Conservation (phyloP, 2,888 invertebrate species). For the Drosophila pseudotakahashii region DNA sequence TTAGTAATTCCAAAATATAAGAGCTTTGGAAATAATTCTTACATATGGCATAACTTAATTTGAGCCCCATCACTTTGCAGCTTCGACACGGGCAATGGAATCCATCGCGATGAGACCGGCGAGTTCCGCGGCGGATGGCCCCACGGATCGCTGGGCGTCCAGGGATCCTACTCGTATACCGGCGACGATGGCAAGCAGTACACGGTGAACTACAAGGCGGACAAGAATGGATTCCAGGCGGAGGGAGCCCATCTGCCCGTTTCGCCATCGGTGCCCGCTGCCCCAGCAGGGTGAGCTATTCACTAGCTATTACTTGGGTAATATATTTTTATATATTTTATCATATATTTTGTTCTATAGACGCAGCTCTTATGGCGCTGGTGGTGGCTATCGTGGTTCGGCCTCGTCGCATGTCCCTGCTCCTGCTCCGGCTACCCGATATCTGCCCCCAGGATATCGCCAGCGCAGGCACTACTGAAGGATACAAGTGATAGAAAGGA, state of each 20-base stretch:
- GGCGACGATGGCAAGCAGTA: conserved; percentile 87
- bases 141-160: conserved; percentile 87
- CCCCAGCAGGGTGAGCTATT: background rate
- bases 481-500: background rate
- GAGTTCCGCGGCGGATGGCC: conserved; percentile 86
- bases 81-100: conserved; percentile 88
- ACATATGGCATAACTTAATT: too few species aligned
- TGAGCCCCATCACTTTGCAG: conserved; percentile 61
- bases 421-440: conserved; percentile 73
- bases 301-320: background rate
- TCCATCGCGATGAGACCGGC: conserved; percentile 86
- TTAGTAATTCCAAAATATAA: too few species aligned
- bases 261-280: conserved; percentile 88
- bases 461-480: conserved; percentile 69
- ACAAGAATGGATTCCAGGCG: conserved; percentile 91
- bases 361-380: conserved; percentile 44
- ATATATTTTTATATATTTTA: background rate
- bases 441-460: conserved; percentile 78
- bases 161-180: conserved; percentile 87
- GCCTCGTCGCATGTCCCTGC: conserved; percentile 56
- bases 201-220: conserved; percentile 89
- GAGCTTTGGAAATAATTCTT: too few species aligned
- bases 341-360: background rate
- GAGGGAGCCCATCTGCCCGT: conserved; percentile 91
- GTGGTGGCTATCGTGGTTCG: conserved; percentile 52